These are phyloP conservation scores for Netelia virgata DNA, from an alignment of 2,888 invertebrate species.

Conservation along the genomic window DNA sequence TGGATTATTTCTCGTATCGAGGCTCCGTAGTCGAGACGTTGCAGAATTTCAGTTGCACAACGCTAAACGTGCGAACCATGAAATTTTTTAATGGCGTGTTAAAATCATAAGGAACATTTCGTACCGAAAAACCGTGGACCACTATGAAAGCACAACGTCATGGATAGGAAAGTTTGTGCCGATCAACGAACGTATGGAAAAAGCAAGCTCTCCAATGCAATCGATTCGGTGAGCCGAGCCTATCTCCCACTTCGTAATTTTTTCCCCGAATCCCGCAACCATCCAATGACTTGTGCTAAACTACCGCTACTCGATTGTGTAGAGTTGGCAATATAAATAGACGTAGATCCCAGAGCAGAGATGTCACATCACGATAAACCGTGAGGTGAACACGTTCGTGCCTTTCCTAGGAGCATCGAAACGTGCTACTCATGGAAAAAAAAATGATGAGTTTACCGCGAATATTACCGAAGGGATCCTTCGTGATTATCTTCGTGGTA, in stretches of 20 bases:
- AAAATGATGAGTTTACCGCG: constrained; percentile 54
- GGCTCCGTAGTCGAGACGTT: constrained; percentile 13
- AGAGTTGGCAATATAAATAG: constrained; percentile 59
- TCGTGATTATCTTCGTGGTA: constrained; percentile 48
- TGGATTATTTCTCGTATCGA: constrained; percentile 24
- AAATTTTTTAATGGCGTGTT: constrained; percentile 49
- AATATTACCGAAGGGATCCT: constrained; percentile 53
- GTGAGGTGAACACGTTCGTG: constrained; percentile 50
- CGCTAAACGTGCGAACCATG: constrained; percentile 50
- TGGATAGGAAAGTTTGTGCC: constrained; percentile 63
- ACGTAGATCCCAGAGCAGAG: constrained; percentile 36
- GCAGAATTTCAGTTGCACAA: constrained; percentile 58
- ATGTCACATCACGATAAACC: constrained; percentile 49
- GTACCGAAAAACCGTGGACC: constrained; percentile 57
- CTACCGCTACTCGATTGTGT: constrained; percentile 34
- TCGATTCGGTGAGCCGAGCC: constrained; percentile 69
- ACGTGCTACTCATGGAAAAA: constrained; percentile 13
- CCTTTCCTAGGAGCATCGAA: constrained; percentile 19
- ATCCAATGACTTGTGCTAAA: constrained; percentile 15
- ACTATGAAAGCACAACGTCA: constrained; percentile 64
- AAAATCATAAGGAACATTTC: constrained; percentile 31
- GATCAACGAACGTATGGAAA: constrained; percentile 65
- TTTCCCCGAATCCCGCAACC: constrained; percentile 35
- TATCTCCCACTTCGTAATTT: constrained; percentile 55
- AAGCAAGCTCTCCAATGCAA: constrained; percentile 74